Evolutionary conservation across 2,113 vertebrate genomes (phyloP).

Genomic region (Nanorana parkeri): DNA sequence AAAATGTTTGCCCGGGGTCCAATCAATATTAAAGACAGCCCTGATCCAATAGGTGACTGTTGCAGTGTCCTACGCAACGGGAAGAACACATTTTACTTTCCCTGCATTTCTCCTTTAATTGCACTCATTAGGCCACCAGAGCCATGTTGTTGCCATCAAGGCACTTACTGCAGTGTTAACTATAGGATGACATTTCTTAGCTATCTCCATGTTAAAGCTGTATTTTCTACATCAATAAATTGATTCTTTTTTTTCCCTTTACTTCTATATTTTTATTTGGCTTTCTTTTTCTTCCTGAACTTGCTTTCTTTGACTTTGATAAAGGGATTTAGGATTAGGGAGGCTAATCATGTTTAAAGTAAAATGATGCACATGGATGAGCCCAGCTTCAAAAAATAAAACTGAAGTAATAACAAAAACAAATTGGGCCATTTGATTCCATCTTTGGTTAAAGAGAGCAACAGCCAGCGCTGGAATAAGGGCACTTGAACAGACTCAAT

Average conservation of each 20-base stretch:
- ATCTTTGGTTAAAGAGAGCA: slow-evolving; percentile 35
- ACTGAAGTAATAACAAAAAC: neutral
- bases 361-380: slow-evolving; percentile 20
- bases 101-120: no score
- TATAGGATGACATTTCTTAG: no score
- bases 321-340: slow-evolving; percentile 8
- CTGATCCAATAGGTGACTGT: no score
- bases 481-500: neutral
- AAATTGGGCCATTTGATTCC: neutral
- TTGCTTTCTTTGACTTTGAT: slow-evolving; percentile 9
- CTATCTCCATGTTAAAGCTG: no score
- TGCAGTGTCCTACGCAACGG: no score
- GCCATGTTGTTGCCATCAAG: no score
- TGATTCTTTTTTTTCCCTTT: neutral
- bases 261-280: neutral
- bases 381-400: neutral
- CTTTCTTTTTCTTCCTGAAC: neutral
- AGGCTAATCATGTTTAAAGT: neutral
- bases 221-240: neutral
- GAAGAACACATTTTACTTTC: no score
- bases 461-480: neutral
- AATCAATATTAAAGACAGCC: no score
- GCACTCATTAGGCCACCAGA: no score
- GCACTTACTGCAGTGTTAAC: no score
- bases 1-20: no score